phyloP scores from a whole-genome alignment of 2,113 vertebrate genomes.

The Bufo gargarizans region DNA sequence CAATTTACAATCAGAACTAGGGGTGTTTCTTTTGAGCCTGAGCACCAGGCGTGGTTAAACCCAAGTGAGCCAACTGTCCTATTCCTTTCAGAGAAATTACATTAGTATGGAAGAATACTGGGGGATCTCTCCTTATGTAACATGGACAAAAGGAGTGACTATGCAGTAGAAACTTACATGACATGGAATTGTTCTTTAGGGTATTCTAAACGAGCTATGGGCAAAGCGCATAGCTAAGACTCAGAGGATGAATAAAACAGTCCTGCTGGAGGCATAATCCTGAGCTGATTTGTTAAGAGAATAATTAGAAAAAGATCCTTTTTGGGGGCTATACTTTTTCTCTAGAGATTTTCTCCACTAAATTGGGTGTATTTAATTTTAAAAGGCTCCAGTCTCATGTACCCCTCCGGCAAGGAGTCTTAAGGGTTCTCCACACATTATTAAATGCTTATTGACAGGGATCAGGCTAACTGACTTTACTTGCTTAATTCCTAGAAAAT shows the following conservation, averaged over 20 bases:
- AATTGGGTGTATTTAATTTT: conserved; percentile 61
- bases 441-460: conserved; percentile 63
- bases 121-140: background rate
- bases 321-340: conserved; percentile 59
- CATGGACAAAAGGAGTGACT: background rate
- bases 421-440: conserved; percentile 54
- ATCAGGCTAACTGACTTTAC: conserved; percentile 64
- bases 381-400: conserved; percentile 56
- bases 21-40: too few relatives aligned
- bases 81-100: background rate
- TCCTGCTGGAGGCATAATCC: background rate
- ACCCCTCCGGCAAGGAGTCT: conserved; percentile 50
- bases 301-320: background rate
- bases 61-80: too few relatives aligned
- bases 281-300: conserved; percentile 33
- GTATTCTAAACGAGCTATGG: conserved; percentile 30
- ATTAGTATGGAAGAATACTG: background rate
- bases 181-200: conserved; percentile 58
- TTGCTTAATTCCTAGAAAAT: conserved; percentile 62
- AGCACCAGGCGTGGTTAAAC: too few relatives aligned
- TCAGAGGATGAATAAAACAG: background rate
- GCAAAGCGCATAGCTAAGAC: background rate
- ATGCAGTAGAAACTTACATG: conserved; percentile 43
- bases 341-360: conserved; percentile 56
- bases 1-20: too few relatives aligned